These are phyloP conservation scores for Heteronetta atricapilla DNA, from an alignment of 2,113 vertebrate genomes.

Conservation along the genomic window DNA sequence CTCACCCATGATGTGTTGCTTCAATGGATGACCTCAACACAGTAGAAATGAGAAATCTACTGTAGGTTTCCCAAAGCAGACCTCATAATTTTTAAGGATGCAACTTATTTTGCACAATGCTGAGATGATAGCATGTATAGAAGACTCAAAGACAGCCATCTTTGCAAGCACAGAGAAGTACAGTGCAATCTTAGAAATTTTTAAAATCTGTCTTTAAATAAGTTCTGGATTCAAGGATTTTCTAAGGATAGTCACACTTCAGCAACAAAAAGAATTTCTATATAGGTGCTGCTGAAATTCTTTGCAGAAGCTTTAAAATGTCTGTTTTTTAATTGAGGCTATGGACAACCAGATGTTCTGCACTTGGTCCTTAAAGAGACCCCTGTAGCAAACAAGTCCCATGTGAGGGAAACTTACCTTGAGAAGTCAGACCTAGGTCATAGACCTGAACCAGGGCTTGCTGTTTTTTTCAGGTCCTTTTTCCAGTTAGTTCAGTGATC, in stretches of 20 bases:
- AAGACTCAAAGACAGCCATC: not conserved
- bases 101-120: not conserved
- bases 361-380: not conserved
- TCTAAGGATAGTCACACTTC: not conserved
- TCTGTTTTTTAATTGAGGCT: not conserved
- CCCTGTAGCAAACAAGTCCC: not conserved
- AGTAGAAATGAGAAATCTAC: not conserved
- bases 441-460: not conserved
- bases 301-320: not conserved
- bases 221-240: not conserved
- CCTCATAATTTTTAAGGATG: not conserved
- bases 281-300: not conserved
- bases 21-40: not conserved
- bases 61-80: not conserved
- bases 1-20: not conserved
- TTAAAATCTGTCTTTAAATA: not conserved
- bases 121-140: accelerated
- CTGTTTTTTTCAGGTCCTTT: not conserved
- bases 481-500: not conserved
- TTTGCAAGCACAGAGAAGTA: not conserved
- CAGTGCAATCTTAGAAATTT: not conserved
- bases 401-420: not conserved
- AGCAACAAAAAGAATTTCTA: not conserved
- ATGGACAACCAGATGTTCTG: not conserved
- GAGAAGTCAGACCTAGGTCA: not conserved